Evolutionary conservation across 2,113 vertebrate genomes (phyloP).

Genomic region (Xiphias gladius): DNA sequence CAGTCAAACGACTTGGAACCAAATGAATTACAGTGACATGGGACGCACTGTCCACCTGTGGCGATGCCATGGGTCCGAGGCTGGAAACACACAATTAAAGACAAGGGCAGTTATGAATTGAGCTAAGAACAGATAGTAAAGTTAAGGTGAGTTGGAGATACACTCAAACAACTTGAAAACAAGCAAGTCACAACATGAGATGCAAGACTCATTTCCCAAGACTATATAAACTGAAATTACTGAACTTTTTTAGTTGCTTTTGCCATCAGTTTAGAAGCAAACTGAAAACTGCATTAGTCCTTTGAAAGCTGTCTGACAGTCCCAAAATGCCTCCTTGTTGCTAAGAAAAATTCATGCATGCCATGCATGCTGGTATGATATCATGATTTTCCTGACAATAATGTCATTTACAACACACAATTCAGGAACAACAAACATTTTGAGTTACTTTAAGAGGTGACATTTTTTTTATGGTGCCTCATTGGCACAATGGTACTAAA

Average conservation of each 20-base stretch:
- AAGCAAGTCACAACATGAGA: not conserved
- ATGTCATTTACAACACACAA: conserved; percentile 3
- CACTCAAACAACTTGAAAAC: not conserved
- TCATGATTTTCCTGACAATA: not conserved
- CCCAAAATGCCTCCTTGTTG: not conserved
- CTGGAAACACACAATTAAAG: conserved; percentile 77
- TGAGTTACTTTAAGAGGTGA: not conserved
- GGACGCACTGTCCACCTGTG: conserved; percentile 87
- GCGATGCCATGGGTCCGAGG: conserved; percentile 88
- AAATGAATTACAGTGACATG: conserved; percentile 97
- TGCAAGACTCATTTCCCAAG: conserved; percentile 4
- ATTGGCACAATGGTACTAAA: not conserved
- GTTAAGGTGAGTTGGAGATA: not conserved
- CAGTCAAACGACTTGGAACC: conserved; percentile 98
- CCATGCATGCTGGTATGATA: not conserved
- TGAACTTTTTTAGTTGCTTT: too few relatives aligned
- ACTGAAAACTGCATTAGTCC: not conserved
- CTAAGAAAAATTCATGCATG: not conserved
- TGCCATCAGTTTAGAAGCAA: not conserved
- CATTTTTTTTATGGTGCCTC: conserved; percentile 10
- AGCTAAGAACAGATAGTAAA: not conserved
- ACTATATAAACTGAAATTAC: too few relatives aligned
- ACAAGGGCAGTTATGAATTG: conserved; percentile 5
- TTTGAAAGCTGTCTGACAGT: not conserved
- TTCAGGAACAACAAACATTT: conserved; percentile 11